Percentiles rank a stretch among this genome's conserved stretches.
Conservation (phyloP, 2,888 invertebrate genomes). For the Andrena dorsata region DNA sequence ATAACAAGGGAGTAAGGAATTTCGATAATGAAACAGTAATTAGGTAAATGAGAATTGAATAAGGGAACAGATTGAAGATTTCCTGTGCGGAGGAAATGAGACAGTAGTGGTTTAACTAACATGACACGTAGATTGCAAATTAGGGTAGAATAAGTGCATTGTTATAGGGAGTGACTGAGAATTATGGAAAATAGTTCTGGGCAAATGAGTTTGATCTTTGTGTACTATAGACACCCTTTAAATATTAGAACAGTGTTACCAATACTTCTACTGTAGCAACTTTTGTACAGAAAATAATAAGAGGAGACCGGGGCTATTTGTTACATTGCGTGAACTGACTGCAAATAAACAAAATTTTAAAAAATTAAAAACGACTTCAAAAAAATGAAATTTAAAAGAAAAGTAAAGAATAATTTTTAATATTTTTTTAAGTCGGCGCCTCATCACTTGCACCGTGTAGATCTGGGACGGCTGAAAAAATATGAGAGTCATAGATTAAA, state of each 20-base stretch:
- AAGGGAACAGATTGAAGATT: neutral
- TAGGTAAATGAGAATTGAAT: neutral
- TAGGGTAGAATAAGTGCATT: neutral
- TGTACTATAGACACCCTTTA: neutral
- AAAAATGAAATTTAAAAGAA: too few relatives aligned
- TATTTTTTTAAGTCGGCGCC: too few relatives aligned
- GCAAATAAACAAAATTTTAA: too few relatives aligned
- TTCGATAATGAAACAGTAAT: slow-evolving; percentile 2
- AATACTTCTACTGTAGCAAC: neutral
- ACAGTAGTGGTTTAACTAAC: neutral
- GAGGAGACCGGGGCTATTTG: too few relatives aligned
- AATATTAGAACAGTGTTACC: neutral
- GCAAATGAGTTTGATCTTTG: neutral
- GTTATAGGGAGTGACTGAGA: neutral
- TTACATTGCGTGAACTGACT: too few relatives aligned
- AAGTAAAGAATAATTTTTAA: too few relatives aligned
- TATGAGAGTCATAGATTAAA: too few relatives aligned
- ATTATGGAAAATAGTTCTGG: neutral
- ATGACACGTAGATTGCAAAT: neutral
- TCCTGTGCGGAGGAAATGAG: neutral
- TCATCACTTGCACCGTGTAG: too few relatives aligned
- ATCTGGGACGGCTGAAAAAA: too few relatives aligned
- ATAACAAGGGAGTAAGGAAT: neutral
- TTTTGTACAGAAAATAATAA: neutral
- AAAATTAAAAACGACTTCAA: too few relatives aligned